Base-by-base conservation (phyloP, 2,888 invertebrate genomes). In the Perdita meconis region DNA sequence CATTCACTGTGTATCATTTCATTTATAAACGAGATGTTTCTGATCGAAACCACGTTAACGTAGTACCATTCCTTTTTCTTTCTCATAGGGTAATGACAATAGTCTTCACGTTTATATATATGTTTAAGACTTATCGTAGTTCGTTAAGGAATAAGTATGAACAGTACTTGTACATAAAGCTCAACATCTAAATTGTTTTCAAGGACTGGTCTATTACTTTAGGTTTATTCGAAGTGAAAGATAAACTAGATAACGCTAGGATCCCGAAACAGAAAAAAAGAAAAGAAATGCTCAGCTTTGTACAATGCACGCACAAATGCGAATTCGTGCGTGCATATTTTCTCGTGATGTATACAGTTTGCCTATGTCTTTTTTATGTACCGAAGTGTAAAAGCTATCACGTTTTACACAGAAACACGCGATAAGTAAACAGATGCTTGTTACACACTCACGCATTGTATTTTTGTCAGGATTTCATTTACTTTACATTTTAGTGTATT, bases 291-390 rank as follows among this genome's bases (percentile, higher is more conserved):
- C 59, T 74, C 74, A 72, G 74, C 64, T 74, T 72, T 59, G 72
- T 71, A 64, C 51, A 44, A 44, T 71, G 72, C 63, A 44, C 57
- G 64, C 51, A 51, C 47, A 42, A 24, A 68, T 63, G 36, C n/a
- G 42, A 44, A 68, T 44, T 59, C 12, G n/a, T 67, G 59, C 67
- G 30, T 72, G 68, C 44, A 60, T 47, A 26, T 16, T 55, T 40
- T 36, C 34, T 60, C 53, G 68, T 72, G 59, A 60, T 60, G 59
- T 68, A 71, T 66, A 72, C 51, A 53, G 13, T 72, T 59, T 72
- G 68, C 53, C 68, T 68, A 53, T 55, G 68, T 68, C 59, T 68
- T 72, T 71, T 72, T 72, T 70, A 66, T 70, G 70, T 72, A 36
- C 59, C 42, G 59, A 55, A 36, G 68, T 60, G 59, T 36, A 59